phyloP scores from a whole-genome alignment of 1,140 invertebrate genomes.

The Drosophila nannoptera region DNA sequence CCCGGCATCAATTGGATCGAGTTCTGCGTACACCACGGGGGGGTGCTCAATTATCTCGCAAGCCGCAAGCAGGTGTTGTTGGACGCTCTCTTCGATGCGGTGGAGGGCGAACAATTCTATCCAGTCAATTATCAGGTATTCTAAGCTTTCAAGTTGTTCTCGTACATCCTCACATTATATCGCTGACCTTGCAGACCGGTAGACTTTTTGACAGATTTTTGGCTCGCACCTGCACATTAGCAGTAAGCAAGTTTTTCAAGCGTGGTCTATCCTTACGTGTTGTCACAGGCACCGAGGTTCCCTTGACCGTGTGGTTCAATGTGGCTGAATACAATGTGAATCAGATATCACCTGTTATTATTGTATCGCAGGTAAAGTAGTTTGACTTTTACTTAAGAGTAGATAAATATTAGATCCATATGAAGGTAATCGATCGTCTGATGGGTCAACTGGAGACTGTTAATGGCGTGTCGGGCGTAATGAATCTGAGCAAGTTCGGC shows the following conservation, averaged over 20 bases:
- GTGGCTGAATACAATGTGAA: slow-evolving; percentile 32
- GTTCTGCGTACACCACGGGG: slow-evolving; percentile 41
- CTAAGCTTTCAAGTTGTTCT: background rate
- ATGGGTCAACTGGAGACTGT: slow-evolving; percentile 36
- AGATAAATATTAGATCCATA: background rate
- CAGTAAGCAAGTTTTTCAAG: slow-evolving; percentile 53
- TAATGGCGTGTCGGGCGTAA: slow-evolving; percentile 29
- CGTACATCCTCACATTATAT: background rate
- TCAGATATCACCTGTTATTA: slow-evolving; percentile 44
- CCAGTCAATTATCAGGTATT: slow-evolving; percentile 55
- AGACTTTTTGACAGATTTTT: slow-evolving; percentile 40
- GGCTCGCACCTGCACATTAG: slow-evolving; percentile 46
- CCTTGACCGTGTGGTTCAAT: slow-evolving; percentile 39
- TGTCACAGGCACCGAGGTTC: background rate
- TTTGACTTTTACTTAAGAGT: background rate
- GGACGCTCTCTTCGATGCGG: slow-evolving; percentile 40
- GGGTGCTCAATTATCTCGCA: slow-evolving; percentile 22
- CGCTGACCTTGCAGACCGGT: slow-evolving; percentile 26
- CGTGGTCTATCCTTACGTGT: slow-evolving; percentile 25
- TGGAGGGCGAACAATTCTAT: slow-evolving; percentile 49
- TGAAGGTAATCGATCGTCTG: slow-evolving; percentile 11
- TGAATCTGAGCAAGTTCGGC: slow-evolving; percentile 46
- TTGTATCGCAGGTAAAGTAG: slow-evolving; percentile 36
- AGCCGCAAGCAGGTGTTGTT: slow-evolving; percentile 39
- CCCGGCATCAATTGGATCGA: slow-evolving; percentile 54